These are phyloP conservation scores for Lithophane socia DNA, from an alignment of 2,888 invertebrate species.

Conservation along the genomic window DNA sequence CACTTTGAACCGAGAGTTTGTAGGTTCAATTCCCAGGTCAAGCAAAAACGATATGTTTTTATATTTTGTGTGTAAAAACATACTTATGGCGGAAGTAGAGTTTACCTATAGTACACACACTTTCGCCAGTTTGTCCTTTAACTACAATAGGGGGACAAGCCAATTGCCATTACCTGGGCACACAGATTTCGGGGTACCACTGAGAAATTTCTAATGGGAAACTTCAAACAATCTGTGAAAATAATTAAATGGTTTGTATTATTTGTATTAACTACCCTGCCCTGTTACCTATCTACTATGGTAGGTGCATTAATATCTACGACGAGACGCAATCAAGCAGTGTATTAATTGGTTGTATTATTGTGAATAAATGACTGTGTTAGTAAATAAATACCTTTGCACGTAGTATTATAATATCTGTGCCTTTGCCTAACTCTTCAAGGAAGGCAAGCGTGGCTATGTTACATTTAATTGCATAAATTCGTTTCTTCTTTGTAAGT, in stretches of 20 bases:
- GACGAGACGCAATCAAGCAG: not conserved
- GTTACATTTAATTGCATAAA: constrained; percentile 3
- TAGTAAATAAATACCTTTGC: constrained; percentile 5
- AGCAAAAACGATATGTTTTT: not conserved
- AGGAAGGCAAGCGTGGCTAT: constrained; percentile 19
- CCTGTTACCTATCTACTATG: not conserved
- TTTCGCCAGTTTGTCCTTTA: not conserved
- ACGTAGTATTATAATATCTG: too few relatives aligned
- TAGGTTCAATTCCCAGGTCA: not conserved
- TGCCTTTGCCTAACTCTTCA: constrained; percentile 10
- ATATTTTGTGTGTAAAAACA: not conserved
- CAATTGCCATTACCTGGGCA: not conserved
- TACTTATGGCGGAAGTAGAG: not conserved
- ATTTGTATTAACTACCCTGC: not conserved
- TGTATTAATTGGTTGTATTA: too few relatives aligned
- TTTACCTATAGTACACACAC: not conserved
- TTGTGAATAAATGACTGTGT: not conserved
- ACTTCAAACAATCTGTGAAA: not conserved
- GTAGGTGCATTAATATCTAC: not conserved
- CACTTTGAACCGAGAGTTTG: not conserved
- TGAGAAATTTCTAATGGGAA: not conserved
- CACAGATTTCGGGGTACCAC: too few relatives aligned
- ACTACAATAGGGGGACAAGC: not conserved
- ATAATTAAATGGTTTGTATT: not conserved
- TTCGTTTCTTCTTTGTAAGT: not conserved